Percentiles rank a stretch among this genome's conserved stretches.
These are phyloP conservation scores for Caenorhabditis macrosperma DNA, from an alignment of 2,888 invertebrate species.

Conservation along the genomic window DNA sequence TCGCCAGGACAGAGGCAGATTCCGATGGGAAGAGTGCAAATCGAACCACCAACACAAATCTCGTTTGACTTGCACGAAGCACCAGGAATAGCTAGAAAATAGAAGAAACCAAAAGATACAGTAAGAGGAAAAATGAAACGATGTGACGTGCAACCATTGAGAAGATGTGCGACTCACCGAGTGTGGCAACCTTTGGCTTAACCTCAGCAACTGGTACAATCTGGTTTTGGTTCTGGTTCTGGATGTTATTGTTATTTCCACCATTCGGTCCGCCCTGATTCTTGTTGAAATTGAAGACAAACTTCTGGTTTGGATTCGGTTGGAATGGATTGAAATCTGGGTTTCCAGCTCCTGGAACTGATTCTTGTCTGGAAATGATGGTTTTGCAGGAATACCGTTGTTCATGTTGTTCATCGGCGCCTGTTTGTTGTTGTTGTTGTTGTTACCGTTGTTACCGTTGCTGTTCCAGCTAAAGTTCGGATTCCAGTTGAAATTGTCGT, in stretches of 20 bases:
- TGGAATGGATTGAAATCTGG: constrained; percentile 54
- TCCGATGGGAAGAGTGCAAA: constrained; percentile 75
- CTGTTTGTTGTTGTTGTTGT: constrained; percentile 31
- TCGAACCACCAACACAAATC: constrained; percentile 77
- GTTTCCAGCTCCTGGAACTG: constrained; percentile 8
- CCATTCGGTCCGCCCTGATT: constrained; percentile 16
- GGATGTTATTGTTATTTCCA: constrained; percentile 9
- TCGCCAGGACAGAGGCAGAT: constrained; percentile 78
- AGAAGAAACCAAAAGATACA: constrained; percentile 40
- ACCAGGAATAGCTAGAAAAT: constrained; percentile 69
- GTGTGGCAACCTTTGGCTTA: constrained; percentile 57
- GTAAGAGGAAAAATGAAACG: constrained; percentile 13
- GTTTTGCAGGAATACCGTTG: too few relatives aligned
- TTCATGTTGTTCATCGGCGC: constrained; percentile 35
- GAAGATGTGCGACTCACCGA: constrained; percentile 59
- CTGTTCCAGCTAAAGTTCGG: constrained; percentile 50
- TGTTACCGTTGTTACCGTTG: constrained; percentile 55
- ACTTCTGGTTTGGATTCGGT: constrained; percentile 61
- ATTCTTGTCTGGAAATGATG: neutral
- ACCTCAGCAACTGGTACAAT: constrained; percentile 31
- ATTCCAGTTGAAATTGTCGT: constrained; percentile 49
- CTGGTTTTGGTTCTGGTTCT: constrained; percentile 33
- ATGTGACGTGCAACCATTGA: constrained; percentile 2
- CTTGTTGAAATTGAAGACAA: constrained; percentile 58
- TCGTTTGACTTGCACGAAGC: constrained; percentile 75